Percentiles rank a stretch among this genome's conserved stretches.
Conservation (phyloP, 2,797 vertebrate species). For the Pygocentrus nattereri region DNA sequence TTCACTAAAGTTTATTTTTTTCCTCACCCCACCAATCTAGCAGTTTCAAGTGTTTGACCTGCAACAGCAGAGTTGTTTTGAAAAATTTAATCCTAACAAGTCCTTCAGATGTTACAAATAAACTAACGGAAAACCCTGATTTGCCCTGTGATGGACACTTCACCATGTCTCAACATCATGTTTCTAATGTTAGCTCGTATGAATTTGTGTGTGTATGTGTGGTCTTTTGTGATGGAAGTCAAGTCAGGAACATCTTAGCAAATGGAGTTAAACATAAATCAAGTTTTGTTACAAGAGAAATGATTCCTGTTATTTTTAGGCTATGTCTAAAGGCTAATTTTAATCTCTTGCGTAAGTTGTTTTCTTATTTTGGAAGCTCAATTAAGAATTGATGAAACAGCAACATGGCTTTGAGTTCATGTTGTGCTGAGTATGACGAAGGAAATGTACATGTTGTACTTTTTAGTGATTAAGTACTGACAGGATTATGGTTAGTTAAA, state of each 20-base stretch:
- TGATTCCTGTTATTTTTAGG: background rate
- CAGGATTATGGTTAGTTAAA: too few species aligned
- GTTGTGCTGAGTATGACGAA: too few species aligned
- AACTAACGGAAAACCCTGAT: background rate
- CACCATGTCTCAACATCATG: constrained; percentile 8
- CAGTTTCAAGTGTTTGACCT: background rate
- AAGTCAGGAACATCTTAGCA: too few species aligned
- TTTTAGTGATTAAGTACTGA: too few species aligned
- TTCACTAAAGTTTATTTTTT: background rate
- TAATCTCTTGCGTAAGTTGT: background rate
- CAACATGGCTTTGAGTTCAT: background rate
- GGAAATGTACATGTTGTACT: background rate
- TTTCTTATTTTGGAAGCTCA: background rate
- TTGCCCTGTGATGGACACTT: background rate
- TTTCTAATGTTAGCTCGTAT: background rate
- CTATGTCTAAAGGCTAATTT: background rate
- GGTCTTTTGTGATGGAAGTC: background rate
- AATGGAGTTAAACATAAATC: background rate
- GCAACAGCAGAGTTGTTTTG: background rate
- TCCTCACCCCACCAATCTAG: background rate
- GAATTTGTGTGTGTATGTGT: too few species aligned
- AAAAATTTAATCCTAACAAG: background rate
- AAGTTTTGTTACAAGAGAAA: background rate
- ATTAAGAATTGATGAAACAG: background rate
- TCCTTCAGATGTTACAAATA: background rate